Evolutionary conservation across 2,888 invertebrate species (phyloP).

Genomic region (Papilio demoleus): DNA sequence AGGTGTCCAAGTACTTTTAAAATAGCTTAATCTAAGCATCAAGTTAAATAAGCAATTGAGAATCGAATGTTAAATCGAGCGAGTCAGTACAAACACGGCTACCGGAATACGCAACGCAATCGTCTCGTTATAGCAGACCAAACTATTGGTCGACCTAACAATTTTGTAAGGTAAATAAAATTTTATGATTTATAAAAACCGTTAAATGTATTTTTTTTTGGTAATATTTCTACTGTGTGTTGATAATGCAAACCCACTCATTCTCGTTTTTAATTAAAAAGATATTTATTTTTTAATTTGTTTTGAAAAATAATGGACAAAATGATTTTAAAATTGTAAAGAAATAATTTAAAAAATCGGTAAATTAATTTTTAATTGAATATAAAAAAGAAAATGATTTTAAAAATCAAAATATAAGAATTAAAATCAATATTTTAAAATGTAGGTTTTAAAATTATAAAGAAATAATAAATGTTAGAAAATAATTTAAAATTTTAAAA

Average conservation of each 20-base stretch:
- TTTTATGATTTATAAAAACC: conserved; percentile 74
- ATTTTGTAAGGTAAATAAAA: conserved; percentile 80
- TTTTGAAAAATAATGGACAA: too few relatives aligned
- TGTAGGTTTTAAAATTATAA: too few relatives aligned
- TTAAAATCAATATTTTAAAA: too few relatives aligned
- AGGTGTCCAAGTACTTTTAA: background rate
- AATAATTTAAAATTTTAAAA: too few relatives aligned
- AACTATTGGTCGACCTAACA: conserved; percentile 59
- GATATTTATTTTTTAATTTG: background rate
- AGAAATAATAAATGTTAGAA: too few relatives aligned
- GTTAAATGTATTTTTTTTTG: background rate
- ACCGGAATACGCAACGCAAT: conserved; percentile 52
- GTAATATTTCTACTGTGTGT: background rate
- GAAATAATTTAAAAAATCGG: too few relatives aligned
- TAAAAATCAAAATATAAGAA: too few relatives aligned
- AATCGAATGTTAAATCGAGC: conserved; percentile 57
- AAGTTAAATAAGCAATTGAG: conserved; percentile 47
- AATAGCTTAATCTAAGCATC: conserved; percentile 8
- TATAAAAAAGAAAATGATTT: too few relatives aligned
- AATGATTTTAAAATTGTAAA: too few relatives aligned
- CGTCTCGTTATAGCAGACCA: background rate
- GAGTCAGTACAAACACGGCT: conserved; percentile 68
- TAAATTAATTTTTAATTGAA: too few relatives aligned
- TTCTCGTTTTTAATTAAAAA: background rate
- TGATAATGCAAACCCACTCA: background rate